Percentiles rank a stretch among this genome's conserved stretches.
Evolutionary conservation across 1,140 invertebrate genomes (phyloP).

Genomic region (Stegodyphus dumicola): DNA sequence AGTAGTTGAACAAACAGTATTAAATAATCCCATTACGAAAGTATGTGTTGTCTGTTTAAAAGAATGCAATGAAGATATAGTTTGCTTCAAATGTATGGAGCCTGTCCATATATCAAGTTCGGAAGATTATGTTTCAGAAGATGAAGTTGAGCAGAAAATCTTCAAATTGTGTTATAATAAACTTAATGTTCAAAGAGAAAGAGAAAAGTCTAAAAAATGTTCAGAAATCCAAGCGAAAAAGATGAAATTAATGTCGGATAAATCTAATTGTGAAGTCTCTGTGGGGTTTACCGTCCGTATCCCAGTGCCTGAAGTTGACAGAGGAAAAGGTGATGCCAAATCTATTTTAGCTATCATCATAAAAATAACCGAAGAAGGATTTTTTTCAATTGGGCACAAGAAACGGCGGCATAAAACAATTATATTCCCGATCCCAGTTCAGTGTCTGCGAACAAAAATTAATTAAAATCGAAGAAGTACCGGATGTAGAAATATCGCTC

Average conservation of each 20-base stretch:
- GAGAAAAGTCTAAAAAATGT: conserved; percentile 35
- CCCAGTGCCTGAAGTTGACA: conserved; percentile 43
- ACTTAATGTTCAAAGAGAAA: conserved; percentile 42
- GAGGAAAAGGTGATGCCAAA: conserved; percentile 35
- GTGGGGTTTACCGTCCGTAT: conserved; percentile 23
- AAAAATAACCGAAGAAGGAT: conserved; percentile 45
- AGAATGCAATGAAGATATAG: conserved; percentile 53
- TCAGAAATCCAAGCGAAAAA: conserved; percentile 23
- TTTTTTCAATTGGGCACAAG: conserved; percentile 31
- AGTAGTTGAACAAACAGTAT: conserved; percentile 49
- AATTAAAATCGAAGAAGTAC: conserved; percentile 61
- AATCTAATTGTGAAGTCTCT: conserved; percentile 12
- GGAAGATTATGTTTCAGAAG: conserved; percentile 40
- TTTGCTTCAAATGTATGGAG: conserved; percentile 38
- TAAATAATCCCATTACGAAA: conserved; percentile 54
- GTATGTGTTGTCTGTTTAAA: conserved; percentile 51
- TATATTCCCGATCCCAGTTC: conserved; percentile 48
- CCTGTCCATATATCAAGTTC: conserved; percentile 35
- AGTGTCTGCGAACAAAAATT: conserved; percentile 59
- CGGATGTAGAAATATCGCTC: conserved; percentile 60
- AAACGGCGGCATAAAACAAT: conserved; percentile 30
- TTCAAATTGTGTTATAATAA: conserved; percentile 40
- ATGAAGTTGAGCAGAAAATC: conserved; percentile 31
- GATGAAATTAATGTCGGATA: conserved; percentile 23
- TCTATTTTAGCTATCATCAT: conserved; percentile 45